Base-by-base conservation (phyloP, 2,113 vertebrate species). In the Pelecanus crispus region DNA sequence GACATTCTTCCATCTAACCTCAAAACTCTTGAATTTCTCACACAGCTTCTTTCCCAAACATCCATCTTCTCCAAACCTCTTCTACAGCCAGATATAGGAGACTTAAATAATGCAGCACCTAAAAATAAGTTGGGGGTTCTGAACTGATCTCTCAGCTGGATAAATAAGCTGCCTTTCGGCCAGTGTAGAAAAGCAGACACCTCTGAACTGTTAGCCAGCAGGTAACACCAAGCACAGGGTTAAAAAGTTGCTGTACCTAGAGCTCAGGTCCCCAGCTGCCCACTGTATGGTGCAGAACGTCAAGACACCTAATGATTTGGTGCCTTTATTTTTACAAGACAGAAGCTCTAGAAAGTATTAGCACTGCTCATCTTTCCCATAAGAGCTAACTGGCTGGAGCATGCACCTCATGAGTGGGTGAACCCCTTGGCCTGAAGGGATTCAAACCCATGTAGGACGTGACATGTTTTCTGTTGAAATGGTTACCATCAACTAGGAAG, bases 341-440 rank as follows among this genome's bases (percentile, higher is more conserved):
- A 78, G 47, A 59, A 59, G 4, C 14, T 74, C 17, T 34, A 29
- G 7, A 17, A 45, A 28, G 6, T 15, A 13, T 7, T 31, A 29
- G 17, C 38, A 26, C 67, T 77, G 36, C 9, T 78, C 38, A 55
- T 11, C 22, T 88, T 67, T 75, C 44, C 32, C 12, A 1, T 17
- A n/a, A 40, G 4, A 62, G 16, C 11, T 0, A 0, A 21, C 36
- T 24, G 28, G 7, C 25, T 71, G 56, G 45, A 85, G 20, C 40
- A 59, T 10, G 50, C 36, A 15, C 15, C n/a, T 53, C 45, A 18
- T 47, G 82, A 88, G 20, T 17, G 55, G 20, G 17, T 47, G 38
- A 79, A 42, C 2, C 8, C 9, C 13, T 68, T 80, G 18, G 18
- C 45, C 47, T 72, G 44, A 34, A 88, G 28, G 50, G 20, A 65